Evolutionary conservation across 2,888 invertebrate genomes (phyloP).

Genomic region (Ditula angustiorana): DNA sequence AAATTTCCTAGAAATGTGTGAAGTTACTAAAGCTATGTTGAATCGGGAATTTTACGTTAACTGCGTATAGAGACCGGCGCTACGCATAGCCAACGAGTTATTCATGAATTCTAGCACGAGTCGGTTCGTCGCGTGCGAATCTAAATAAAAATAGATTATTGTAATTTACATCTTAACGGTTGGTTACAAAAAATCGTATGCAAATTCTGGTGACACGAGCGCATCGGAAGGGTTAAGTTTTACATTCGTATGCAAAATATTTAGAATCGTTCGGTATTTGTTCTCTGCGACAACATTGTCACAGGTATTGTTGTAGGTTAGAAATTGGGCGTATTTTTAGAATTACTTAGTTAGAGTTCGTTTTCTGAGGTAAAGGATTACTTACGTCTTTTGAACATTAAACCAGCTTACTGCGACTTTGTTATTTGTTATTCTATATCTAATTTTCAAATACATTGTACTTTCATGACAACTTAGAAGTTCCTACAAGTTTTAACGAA

Average conservation of each 20-base stretch:
- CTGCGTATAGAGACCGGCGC: not conserved
- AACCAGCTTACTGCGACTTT: too few relatives aligned
- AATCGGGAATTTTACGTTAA: not conserved
- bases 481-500: too few relatives aligned
- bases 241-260: conserved; percentile 39
- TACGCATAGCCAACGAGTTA: conserved; percentile 3
- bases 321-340: too few relatives aligned
- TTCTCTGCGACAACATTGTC: not conserved
- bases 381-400: too few relatives aligned
- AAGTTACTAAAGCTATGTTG: not conserved
- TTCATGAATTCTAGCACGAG: conserved; percentile 31
- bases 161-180: conserved; percentile 37
- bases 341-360: too few relatives aligned
- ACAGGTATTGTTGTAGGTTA: not conserved
- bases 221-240: conserved; percentile 36
- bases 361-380: too few relatives aligned
- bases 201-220: conserved; percentile 35
- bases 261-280: conserved; percentile 15
- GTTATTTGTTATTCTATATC: too few relatives aligned
- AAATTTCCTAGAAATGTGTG: not conserved
- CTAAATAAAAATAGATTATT: conserved; percentile 28
- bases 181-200: conserved; percentile 31
- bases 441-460: too few relatives aligned
- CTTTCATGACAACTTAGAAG: too few relatives aligned
- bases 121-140: conserved; percentile 31